These are phyloP conservation scores for Aramus guarauna DNA, from an alignment of 2,113 vertebrate genomes.

Conservation along the genomic window DNA sequence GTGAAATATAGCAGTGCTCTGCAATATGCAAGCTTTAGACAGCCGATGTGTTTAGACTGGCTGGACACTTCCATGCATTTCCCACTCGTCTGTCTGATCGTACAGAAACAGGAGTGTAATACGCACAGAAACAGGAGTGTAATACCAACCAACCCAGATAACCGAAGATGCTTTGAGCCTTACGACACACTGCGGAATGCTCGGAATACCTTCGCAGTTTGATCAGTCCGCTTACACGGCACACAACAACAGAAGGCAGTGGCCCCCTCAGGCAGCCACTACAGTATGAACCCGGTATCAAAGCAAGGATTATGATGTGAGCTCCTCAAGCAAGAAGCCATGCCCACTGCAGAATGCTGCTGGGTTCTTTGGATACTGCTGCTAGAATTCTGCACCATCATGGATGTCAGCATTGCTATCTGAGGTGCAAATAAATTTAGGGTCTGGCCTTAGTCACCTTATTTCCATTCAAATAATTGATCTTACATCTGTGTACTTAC, in stretches of 20 bases:
- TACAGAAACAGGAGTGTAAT: not conserved
- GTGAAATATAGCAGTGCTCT: not conserved
- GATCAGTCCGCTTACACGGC: not conserved
- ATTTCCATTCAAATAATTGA: not conserved
- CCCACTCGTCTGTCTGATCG: not conserved
- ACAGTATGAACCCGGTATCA: not conserved
- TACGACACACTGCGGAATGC: not conserved
- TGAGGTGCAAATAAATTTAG: not conserved
- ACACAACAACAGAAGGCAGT: not conserved
- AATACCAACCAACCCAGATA: not conserved
- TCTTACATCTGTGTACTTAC: not conserved
- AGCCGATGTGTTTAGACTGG: not conserved
- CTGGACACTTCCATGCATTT: not conserved
- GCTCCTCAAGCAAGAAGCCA: not conserved
- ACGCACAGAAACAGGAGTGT: not conserved
- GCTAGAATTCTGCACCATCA: not conserved
- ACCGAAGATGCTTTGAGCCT: not conserved
- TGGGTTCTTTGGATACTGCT: not conserved
- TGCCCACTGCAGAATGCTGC: not conserved
- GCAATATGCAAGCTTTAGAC: not conserved
- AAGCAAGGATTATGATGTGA: not conserved
- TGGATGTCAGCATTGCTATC: not conserved
- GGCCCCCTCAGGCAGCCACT: not conserved
- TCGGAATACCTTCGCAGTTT: not conserved
- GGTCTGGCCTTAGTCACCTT: not conserved